Percentiles rank a stretch among this genome's conserved stretches.
phyloP scores from a whole-genome alignment of 2,797 vertebrate species.

The Chelonia mydas region DNA sequence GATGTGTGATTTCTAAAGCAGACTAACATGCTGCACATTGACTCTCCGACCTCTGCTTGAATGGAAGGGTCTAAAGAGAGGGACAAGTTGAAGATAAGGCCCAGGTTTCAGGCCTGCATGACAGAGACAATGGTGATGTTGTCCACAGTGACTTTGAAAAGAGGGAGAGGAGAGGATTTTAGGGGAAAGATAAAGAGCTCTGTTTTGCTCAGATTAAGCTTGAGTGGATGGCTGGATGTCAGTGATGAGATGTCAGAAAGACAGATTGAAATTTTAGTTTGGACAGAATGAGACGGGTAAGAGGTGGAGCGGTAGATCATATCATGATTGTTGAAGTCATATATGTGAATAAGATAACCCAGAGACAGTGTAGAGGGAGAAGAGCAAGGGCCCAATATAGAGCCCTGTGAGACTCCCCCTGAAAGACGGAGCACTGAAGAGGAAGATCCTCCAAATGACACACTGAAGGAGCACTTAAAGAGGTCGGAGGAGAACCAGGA shows the following conservation, averaged over 20 bases:
- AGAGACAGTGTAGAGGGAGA: not conserved
- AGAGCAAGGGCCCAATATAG: not conserved
- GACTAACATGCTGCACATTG: not conserved
- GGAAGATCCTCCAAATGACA: not conserved
- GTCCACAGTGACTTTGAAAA: not conserved
- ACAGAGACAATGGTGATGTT: not conserved
- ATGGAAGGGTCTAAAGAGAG: not conserved
- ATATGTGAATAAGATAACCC: not conserved
- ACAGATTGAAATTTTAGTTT: not conserved
- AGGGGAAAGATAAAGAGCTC: not conserved
- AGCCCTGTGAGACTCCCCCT: not conserved
- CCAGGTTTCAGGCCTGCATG: not conserved
- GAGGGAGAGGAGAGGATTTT: not conserved
- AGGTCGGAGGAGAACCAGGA: not conserved
- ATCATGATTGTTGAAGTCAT: not conserved
- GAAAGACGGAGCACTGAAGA: not conserved
- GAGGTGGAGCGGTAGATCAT: not conserved
- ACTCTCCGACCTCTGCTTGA: no score
- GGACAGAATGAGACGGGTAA: not conserved
- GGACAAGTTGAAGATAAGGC: not conserved
- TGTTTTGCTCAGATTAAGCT: not conserved
- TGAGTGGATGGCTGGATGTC: not conserved
- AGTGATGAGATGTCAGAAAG: not conserved
- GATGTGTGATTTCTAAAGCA: not conserved
- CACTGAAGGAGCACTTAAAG: not conserved